phyloP scores from a whole-genome alignment of 2,888 invertebrate genomes.

The Pyrrhosoma nymphula region DNA sequence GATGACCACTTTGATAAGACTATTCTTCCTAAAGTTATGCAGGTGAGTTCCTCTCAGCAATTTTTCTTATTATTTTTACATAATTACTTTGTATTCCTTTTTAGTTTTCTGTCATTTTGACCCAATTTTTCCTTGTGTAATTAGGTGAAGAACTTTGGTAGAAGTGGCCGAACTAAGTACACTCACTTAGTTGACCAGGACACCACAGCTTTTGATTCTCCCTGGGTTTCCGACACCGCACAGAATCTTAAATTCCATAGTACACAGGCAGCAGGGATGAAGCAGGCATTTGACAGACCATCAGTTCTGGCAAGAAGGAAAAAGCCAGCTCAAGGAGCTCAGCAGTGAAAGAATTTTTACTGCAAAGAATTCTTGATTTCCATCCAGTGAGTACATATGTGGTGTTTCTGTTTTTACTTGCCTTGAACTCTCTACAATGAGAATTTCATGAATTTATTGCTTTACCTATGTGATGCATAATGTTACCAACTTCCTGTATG shows the following conservation, averaged over 20 bases:
- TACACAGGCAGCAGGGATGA: constrained; percentile 94
- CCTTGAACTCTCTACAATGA: too few relatives aligned
- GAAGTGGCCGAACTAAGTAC: constrained; percentile 98
- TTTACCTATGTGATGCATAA: too few relatives aligned
- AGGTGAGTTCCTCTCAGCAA: constrained; percentile 78
- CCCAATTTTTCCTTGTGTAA: constrained; percentile 53
- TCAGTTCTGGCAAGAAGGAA: constrained; percentile 82
- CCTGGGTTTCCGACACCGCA: constrained; percentile 96
- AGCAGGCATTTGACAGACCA: constrained; percentile 95
- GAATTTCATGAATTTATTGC: too few relatives aligned
- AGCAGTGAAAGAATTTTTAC: neutral
- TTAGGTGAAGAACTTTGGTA: constrained; percentile 98
- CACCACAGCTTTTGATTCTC: constrained; percentile 98
- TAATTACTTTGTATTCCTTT: neutral
- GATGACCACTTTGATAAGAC: constrained; percentile 99
- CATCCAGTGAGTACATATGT: neutral
- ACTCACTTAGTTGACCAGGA: constrained; percentile 99
- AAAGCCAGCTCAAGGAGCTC: constrained; percentile 70
- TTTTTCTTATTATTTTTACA: neutral
- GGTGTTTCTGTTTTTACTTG: neutral
- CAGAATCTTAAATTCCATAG: constrained; percentile 92
- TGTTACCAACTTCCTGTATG: too few relatives aligned
- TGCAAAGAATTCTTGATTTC: neutral
- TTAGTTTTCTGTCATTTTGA: neutral
- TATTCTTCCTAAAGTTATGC: constrained; percentile 99